These are phyloP conservation scores for Pogonomyrmex barbatus DNA, from an alignment of 1,140 invertebrate genomes.

Conservation along the genomic window DNA sequence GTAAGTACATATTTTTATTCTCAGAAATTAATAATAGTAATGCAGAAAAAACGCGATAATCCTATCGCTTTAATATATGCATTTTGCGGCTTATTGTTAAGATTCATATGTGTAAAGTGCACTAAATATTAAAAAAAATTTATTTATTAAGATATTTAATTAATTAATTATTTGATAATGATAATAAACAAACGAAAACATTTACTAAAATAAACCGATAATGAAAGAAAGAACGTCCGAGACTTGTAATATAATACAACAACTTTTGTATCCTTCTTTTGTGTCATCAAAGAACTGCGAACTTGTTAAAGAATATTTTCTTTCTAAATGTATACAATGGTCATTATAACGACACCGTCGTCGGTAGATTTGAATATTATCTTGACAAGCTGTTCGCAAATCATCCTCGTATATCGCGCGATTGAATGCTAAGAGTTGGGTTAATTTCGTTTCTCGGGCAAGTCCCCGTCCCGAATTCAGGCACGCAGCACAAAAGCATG, in stretches of 20 bases:
- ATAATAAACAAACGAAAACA: neutral
- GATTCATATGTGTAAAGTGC: neutral
- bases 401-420: neutral
- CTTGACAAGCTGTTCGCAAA: neutral
- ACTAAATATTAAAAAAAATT: neutral
- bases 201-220: neutral
- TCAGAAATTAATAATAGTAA: conserved; percentile 10
- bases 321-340: neutral
- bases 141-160: neutral
- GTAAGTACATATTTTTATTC: neutral
- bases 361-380: neutral
- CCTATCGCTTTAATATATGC: neutral
- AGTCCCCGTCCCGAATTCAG: conserved; percentile 32
- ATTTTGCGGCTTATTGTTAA: neutral
- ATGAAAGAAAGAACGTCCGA: neutral
- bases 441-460: conserved; percentile 46
- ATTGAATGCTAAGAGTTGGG: conserved; percentile 12
- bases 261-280: neutral
- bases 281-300: neutral
- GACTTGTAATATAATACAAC: too few relatives aligned
- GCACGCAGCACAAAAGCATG: conserved; percentile 55
- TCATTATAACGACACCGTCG: neutral
- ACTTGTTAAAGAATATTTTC: neutral
- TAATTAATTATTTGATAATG: neutral
- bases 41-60: neutral